Base-by-base conservation (phyloP, 2,113 vertebrate genomes). In the Brachirus orientalis region DNA sequence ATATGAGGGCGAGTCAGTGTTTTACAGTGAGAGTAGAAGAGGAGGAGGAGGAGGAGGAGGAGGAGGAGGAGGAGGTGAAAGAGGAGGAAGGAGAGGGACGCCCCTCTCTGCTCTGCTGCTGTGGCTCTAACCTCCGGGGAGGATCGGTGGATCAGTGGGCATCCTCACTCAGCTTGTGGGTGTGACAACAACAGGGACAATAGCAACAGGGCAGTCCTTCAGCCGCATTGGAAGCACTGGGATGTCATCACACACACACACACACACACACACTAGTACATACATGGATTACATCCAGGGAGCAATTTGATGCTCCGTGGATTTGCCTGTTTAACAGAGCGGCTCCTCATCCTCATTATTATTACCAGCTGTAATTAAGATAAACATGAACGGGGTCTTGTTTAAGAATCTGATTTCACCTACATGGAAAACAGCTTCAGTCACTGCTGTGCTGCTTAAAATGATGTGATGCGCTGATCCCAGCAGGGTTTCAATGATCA, bases 141-240 rank as follows among this genome's bases (percentile, higher is more conserved):
- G 46, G 51, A 6, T 28, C 17, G 9, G 35, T 56, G 81, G 77
- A 69, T 79, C 80, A 80, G 73, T 80, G 80, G 74, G 80, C 79
- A 79, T 53, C 83, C 73, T 76, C 74, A 37, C 53, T 56, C 68
- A 46, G 77, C 64, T 63, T 41, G 82, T 84, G 86, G 84, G 86
- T 89, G 88, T 89, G 89, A 89, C 90, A 89, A 80, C 75, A 88
- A 80, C 72, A 70, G 72, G 86, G 84, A 88, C 85, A 90, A 88
- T 84, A 86, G 89, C 89, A 88, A 89, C 83, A 88, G 85, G 87
- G 84, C 85, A 75, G 75, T 73, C 75, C 80, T 68, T 53, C 58
- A 77, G 78, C 83, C 70, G 83, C 85, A 88, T 69, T 70, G 68
- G 75, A 69, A 82, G 71, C 75, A 82, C 71, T 63, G 54, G 83